phyloP scores from a whole-genome alignment of 2,888 invertebrate species.

The Coenonympha arcania region DNA sequence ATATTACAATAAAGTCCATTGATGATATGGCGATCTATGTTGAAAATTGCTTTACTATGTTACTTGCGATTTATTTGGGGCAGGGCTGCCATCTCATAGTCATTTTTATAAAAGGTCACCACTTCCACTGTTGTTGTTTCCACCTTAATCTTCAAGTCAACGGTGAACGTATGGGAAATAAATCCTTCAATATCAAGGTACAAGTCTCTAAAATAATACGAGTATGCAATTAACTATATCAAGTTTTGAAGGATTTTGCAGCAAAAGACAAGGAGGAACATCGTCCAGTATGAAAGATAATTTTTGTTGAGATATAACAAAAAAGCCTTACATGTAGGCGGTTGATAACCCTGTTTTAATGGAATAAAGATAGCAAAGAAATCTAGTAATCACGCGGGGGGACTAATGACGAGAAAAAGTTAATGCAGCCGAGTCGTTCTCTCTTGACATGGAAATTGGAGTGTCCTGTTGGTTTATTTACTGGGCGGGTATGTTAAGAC shows the following conservation, averaged over 20 bases:
- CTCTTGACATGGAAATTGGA: slow-evolving; percentile 15
- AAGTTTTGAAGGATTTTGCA: too few species aligned
- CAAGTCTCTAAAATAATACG: too few species aligned
- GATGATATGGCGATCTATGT: slow-evolving; percentile 7
- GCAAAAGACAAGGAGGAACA: not conserved
- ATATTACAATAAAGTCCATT: too few species aligned
- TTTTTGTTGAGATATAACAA: too few species aligned
- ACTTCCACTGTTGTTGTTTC: too few species aligned
- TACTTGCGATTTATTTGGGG: slow-evolving; percentile 7
- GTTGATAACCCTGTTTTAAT: slow-evolving; percentile 3
- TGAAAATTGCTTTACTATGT: slow-evolving; percentile 15
- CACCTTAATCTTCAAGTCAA: too few species aligned
- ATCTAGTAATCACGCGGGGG: slow-evolving; percentile 4
- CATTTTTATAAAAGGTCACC: too few species aligned
- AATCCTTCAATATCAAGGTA: too few species aligned
- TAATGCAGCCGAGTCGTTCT: slow-evolving; percentile 4
- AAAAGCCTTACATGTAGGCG: too few species aligned
- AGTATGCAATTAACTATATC: not conserved
- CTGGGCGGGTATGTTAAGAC: too few species aligned
- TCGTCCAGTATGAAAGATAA: too few species aligned
- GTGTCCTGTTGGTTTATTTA: slow-evolving; percentile 5
- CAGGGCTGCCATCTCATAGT: not conserved
- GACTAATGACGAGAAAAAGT: slow-evolving; percentile 11
- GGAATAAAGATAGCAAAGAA: slow-evolving; percentile 12
- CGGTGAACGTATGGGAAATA: too few species aligned